phyloP scores from a whole-genome alignment of 2,888 invertebrate genomes.

The Halictus ligatus region DNA sequence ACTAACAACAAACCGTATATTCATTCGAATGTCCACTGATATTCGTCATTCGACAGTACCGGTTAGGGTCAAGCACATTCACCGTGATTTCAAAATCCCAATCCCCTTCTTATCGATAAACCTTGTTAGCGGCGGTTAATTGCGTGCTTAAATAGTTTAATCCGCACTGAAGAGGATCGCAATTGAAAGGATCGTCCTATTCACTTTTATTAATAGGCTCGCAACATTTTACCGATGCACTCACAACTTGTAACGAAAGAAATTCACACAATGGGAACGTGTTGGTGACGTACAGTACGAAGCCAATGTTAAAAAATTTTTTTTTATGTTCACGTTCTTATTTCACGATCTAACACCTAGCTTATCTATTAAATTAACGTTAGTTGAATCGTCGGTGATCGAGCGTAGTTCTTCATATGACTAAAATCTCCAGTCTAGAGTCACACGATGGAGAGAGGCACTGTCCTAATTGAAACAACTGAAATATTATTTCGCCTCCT shows the following conservation, averaged over 20 bases:
- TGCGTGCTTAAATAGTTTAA: slow-evolving; percentile 25
- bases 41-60: slow-evolving; percentile 47
- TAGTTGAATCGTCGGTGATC: slow-evolving; percentile 41
- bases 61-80: slow-evolving; percentile 41
- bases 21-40: slow-evolving; percentile 57
- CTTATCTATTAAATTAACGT: slow-evolving; percentile 59
- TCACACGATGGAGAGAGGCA: slow-evolving; percentile 39
- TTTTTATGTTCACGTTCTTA: slow-evolving; percentile 41
- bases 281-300: slow-evolving; percentile 17
- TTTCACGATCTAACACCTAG: slow-evolving; percentile 42
- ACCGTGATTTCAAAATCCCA: slow-evolving; percentile 34
- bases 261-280: slow-evolving; percentile 36
- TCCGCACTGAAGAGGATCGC: slow-evolving; percentile 35
- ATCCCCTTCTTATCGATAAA: slow-evolving; percentile 30
- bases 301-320: slow-evolving; percentile 52
- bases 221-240: slow-evolving; percentile 41
- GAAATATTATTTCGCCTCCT: slow-evolving; percentile 20
- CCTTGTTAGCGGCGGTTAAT: slow-evolving; percentile 10
- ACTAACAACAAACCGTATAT: slow-evolving; percentile 72
- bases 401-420: slow-evolving; percentile 37
- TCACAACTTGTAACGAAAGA: slow-evolving; percentile 32
- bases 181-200: slow-evolving; percentile 34
- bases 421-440: slow-evolving; percentile 41
- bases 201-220: slow-evolving; percentile 38
- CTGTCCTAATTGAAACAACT: slow-evolving; percentile 26